These are phyloP conservation scores for Ailurus styani DNA, from an alignment of 2,113 vertebrate species.

Conservation along the genomic window DNA sequence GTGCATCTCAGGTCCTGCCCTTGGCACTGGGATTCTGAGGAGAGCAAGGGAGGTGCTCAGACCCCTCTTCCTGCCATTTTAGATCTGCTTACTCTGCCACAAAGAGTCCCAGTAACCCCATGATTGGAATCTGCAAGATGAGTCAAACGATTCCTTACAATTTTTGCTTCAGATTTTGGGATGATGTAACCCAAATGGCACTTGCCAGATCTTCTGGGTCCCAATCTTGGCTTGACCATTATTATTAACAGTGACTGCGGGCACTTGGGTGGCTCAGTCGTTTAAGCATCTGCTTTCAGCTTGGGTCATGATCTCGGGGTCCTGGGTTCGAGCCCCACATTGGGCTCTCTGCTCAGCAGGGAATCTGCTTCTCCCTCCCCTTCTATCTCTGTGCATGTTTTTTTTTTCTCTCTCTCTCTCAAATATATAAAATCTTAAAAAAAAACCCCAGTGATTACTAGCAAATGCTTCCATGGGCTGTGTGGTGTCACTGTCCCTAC, in stretches of 20 bases:
- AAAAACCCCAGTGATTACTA: not conserved
- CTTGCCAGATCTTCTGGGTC: not conserved
- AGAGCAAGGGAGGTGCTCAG: not conserved
- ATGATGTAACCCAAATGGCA: not conserved
- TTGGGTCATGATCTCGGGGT: too few species aligned
- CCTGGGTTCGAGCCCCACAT: too few species aligned
- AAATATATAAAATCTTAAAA: too few species aligned
- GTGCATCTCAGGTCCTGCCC: not conserved
- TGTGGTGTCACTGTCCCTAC: not conserved
- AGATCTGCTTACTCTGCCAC: not conserved
- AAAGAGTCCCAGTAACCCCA: rapidly evolving
- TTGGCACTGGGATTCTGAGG: not conserved
- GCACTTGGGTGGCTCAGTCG: too few species aligned
- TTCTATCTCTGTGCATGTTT: too few species aligned
- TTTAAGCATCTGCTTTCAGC: too few species aligned
- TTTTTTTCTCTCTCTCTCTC: too few species aligned
- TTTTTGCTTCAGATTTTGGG: not conserved
- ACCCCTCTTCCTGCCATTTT: not conserved
- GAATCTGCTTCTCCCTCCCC: too few species aligned
- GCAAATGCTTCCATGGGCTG: not conserved
- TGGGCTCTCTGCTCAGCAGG: too few species aligned
- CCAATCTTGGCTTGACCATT: not conserved
- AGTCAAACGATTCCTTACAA: not conserved
- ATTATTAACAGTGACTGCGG: not conserved
- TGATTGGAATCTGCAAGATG: not conserved